Percentiles rank a stretch among this genome's conserved stretches.
These are phyloP conservation scores for Papilio dardanus DNA, from an alignment of 1,140 invertebrate species.

Conservation along the genomic window DNA sequence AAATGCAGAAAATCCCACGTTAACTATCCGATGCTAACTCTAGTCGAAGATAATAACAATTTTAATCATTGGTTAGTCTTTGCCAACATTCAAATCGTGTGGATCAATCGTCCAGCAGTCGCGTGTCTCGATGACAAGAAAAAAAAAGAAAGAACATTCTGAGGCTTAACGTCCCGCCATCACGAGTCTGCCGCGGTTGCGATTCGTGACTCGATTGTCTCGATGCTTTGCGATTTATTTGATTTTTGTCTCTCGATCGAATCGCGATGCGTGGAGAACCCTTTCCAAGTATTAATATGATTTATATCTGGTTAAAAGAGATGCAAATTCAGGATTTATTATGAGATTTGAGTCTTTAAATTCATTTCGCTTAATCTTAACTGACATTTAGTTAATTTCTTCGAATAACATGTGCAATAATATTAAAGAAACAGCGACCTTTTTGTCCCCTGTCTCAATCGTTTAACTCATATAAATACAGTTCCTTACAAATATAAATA, in stretches of 20 bases:
- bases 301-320: slow-evolving; percentile 40
- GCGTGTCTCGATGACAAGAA: slow-evolving; percentile 37
- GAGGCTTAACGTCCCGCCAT: slow-evolving; percentile 44
- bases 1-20: not conserved
- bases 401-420: not conserved
- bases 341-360: not conserved
- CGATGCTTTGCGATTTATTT: slow-evolving; percentile 56
- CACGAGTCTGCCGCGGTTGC: slow-evolving; percentile 45
- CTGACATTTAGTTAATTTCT: slow-evolving; percentile 14
- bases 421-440: not conserved
- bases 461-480: not conserved
- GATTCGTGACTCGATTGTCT: slow-evolving; percentile 61
- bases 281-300: slow-evolving; percentile 49
- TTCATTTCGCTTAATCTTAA: slow-evolving; percentile 4
- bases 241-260: slow-evolving; percentile 49
- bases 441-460: no score
- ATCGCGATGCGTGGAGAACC: slow-evolving; percentile 48
- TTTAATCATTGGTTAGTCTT: slow-evolving; percentile 7
- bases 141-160: slow-evolving; percentile 48
- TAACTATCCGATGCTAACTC: no score
- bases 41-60: not conserved
- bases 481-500: not conserved
- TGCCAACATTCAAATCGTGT: slow-evolving; percentile 27
- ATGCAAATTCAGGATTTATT: slow-evolving; percentile 14
- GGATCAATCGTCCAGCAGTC: slow-evolving; percentile 26